Base-by-base conservation (phyloP, 2,113 vertebrate species). In the Ardeotis arabs region DNA sequence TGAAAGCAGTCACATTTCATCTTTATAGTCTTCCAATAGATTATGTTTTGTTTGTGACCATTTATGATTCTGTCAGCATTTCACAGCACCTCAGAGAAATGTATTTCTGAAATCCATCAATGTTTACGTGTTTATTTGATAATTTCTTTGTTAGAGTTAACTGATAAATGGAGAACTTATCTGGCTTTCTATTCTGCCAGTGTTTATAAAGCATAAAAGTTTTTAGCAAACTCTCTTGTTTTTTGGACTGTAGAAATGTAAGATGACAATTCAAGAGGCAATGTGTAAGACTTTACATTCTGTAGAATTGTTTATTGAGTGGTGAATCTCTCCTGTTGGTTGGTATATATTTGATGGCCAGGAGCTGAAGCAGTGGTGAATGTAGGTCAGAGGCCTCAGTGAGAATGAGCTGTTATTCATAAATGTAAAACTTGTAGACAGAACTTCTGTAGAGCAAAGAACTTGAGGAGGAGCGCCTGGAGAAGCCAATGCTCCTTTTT, bases 21-120 rank as follows among this genome's bases (percentile, higher is more conserved):
- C 22, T 74, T 95, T 45, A 63, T 87, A 69, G 37, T 75, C 87
- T 92, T 93, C n/a, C 25, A 44, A 27, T 41, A 84, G 25, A 76
- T 77, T 58, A 41, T 49, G 29, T 80, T 93, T 87, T 77, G 25
- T 69, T 64, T 62, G 24, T 78, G 76, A 92, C 50, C 63, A 9
- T 92, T 96, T 82, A 88, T 45, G n/a, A 60, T 84, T 89, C 76
- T 59, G 50, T 78, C 76, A 90, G 39, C 70, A 52, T 78, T 96
- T 96, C 55, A 69, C 22, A 66, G 39, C n/a, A 77, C 47, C 77
- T 56, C 49, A 55, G 75, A 79, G 80, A 84, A 93, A 89, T 77
- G 50, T 75, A 1, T 33, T 86, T 85, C 74, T 72, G 62, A 95
- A 96, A 87, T 87, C 70, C 23, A 69, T 96, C 53, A 82, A 41